Evolutionary conservation across 2,888 invertebrate genomes (phyloP), one percentile per base, ranked within the genome.

Genomic region (Lepidocyrtoides sp.): DNA sequence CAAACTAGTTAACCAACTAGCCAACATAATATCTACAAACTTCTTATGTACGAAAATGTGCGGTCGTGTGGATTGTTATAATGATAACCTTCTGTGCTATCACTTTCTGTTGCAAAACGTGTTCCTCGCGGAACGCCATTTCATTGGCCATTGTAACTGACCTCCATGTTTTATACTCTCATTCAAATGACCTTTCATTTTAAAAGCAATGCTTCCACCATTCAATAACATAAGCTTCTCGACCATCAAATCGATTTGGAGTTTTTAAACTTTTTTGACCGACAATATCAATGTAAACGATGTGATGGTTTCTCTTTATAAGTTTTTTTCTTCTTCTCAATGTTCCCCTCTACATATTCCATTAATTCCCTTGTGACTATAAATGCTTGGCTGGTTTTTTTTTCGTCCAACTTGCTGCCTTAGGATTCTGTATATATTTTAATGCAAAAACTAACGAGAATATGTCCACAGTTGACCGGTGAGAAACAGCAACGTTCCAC

Each of bases 381-480:
- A 12, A 5, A 7, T 32, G 32, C 2, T 66, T 32, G 20, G 20
- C 57, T 26, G 26, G 57, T 23, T 32, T 66, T 51, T 17, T 32
- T 29, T 32, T 14, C 14, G 63, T 32, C n/a, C n/a, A n/a, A n/a
- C n/a, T 32, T 66, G 26, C 23, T 12, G 5, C 2, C n/a, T 2
- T 32, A 17, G 12, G 0, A 36, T 14, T 44, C n/a, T 8, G 7
- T 14, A 66, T n/a, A n/a, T 66, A 41, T 66, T 66, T 66, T 66
- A 66, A 29, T 66, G 63, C 32, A n/a, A 26, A 83, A 66, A 48
- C 23, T 63, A 36, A 60, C 32, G 1, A 23, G 26, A 66, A 44
- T 83, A n/a, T 26, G 0, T 48, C 63, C 63, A 23, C 26, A n/a
- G 12, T 66, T 83, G 82, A 66, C 82, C 82, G 48, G 63, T 83